phyloP scores from a whole-genome alignment of 2,113 vertebrate species.

The Neolamprologus variostigma region DNA sequence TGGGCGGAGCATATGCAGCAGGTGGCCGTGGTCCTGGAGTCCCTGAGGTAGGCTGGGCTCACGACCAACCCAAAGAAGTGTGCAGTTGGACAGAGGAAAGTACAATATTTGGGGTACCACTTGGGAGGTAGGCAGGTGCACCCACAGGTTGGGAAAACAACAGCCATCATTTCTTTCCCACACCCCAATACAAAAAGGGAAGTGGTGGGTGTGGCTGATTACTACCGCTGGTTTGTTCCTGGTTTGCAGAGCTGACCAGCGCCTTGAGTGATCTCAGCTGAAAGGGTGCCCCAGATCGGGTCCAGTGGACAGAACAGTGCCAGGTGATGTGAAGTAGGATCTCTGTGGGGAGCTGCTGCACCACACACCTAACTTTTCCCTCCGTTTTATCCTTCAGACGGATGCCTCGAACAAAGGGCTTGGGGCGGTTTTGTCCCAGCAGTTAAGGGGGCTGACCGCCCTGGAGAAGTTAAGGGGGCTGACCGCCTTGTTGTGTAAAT shows the following conservation, averaged over 20 bases:
- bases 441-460: background rate
- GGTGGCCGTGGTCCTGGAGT: background rate
- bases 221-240: background rate
- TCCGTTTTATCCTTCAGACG: background rate
- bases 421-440: background rate
- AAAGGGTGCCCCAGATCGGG: background rate
- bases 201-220: background rate
- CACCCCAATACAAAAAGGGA: background rate
- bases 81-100: background rate
- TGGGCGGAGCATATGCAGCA: background rate
- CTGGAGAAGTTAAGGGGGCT: background rate
- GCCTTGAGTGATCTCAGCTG: background rate
- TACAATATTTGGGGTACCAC: background rate
- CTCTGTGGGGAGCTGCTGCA: background rate
- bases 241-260: background rate
- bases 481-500: background rate
- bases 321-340: background rate
- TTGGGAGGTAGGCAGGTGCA: background rate
- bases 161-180: background rate
- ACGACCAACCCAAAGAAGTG: background rate
- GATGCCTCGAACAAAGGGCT: accelerated
- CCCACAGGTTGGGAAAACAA: background rate
- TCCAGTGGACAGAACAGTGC: background rate
- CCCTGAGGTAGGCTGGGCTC: background rate
- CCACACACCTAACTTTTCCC: background rate